Conservation (phyloP, 1,140 invertebrate species). For the Zaprionus africanus region DNA sequence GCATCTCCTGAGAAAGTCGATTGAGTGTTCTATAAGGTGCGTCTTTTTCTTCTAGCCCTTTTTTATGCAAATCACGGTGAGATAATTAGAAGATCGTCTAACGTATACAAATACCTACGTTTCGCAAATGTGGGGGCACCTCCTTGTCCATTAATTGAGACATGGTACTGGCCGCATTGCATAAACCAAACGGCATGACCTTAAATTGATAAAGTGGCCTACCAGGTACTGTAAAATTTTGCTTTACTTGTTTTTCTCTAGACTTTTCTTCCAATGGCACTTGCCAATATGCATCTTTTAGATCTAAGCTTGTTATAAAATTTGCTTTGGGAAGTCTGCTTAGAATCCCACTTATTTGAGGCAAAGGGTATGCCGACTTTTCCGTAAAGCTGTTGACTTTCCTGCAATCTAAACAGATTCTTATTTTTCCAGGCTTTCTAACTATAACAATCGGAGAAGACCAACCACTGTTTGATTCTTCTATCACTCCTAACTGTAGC, state of each 20-base stretch:
- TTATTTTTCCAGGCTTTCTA: slow-evolving; percentile 29
- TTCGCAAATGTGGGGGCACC: not conserved
- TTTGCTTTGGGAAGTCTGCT: slow-evolving; percentile 1
- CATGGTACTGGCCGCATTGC: slow-evolving; percentile 14
- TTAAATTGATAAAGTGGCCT: not conserved
- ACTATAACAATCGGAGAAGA: too few relatives aligned
- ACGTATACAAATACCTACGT: slow-evolving; percentile 2
- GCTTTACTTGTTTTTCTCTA: too few relatives aligned
- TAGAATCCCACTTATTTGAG: slow-evolving; percentile 7
- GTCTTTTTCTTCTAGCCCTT: too few relatives aligned
- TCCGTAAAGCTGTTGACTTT: slow-evolving; percentile 20
- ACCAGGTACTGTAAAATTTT: slow-evolving; percentile 7
- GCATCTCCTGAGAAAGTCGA: too few relatives aligned
- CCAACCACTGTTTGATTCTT: too few relatives aligned
- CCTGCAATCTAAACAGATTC: slow-evolving; percentile 14
- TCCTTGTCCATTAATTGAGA: slow-evolving; percentile 25
- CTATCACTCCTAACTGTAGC: too few relatives aligned
- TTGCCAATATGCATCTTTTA: not conserved
- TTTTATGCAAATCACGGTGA: too few relatives aligned
- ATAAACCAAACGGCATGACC: slow-evolving; percentile 18
- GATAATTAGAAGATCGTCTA: slow-evolving; percentile 6
- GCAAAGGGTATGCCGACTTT: slow-evolving; percentile 15
- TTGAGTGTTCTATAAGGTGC: too few relatives aligned
- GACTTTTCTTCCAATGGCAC: not conserved
- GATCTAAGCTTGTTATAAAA: slow-evolving; percentile 6